Evolutionary conservation across 2,888 invertebrate species (phyloP).

Genomic region (Lasioglossum oenotherae): DNA sequence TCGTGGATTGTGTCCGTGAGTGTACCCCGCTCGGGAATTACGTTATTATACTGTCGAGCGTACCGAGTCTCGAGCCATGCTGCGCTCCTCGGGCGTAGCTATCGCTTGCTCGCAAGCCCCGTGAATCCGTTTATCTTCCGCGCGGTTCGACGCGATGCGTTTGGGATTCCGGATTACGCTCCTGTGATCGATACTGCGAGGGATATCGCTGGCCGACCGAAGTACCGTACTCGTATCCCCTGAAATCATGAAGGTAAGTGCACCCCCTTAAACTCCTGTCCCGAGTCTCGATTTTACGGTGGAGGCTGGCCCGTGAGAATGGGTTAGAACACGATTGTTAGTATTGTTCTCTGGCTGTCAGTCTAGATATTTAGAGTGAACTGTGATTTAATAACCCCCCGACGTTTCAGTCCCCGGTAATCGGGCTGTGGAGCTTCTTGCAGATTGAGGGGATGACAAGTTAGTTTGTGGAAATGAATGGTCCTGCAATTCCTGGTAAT

Average conservation of each 20-base stretch:
- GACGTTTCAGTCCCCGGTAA: neutral
- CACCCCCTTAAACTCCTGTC: neutral
- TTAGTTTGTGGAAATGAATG: neutral
- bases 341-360: neutral
- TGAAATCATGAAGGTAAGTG: slow-evolving; percentile 63
- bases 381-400: neutral
- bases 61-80: slow-evolving; percentile 59
- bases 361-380: neutral
- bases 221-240: neutral
- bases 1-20: slow-evolving; percentile 29
- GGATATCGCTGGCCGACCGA: neutral
- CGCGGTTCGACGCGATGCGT: slow-evolving; percentile 52
- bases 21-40: slow-evolving; percentile 52
- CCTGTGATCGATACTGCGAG: slow-evolving; percentile 48
- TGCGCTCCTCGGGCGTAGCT: slow-evolving; percentile 66
- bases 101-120: slow-evolving; percentile 51
- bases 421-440: neutral
- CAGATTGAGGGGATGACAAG: neutral
- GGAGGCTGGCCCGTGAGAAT: neutral
- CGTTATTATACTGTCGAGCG: slow-evolving; percentile 61
- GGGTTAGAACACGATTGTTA: neutral
- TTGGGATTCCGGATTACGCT: slow-evolving; percentile 36
- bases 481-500: neutral
- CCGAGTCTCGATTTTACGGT: neutral
- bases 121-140: slow-evolving; percentile 41